Evolutionary conservation across 1,140 invertebrate genomes (phyloP), one percentile per base, ranked within the genome.

Genomic region (Zaprionus taronus): DNA sequence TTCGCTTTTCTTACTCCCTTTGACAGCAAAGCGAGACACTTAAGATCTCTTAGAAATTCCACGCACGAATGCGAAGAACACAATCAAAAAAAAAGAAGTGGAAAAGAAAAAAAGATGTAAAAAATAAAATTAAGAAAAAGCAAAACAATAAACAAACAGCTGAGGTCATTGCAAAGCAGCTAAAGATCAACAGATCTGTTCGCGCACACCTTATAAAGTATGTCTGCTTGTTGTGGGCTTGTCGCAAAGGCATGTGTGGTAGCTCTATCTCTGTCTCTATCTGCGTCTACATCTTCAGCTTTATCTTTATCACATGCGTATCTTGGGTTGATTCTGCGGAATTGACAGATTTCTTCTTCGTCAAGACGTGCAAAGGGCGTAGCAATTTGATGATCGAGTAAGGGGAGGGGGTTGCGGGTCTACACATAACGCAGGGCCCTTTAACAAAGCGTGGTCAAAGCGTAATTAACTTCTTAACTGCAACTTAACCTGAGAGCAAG

Each of bases 161-260:
- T 73, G 77, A 81, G 84, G 80, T 89, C 81, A 79, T 89, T 80
- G 70, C 72, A 11, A 17, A 22, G 44, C 22, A 56, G 1, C 24
- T 56, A 6, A 56, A 56, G 53, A 28, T 56, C 53, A 56, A 24
- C 53, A 56, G 53, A 51, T 51, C 47, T 22, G 47, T 14, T 51
- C 6, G n/a, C 5, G 6, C 12, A 15, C 51, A 53, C 51, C 24
- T 56, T 15, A 24, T 31, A n/a, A 24, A 22, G 5, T 28, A 55
- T 22, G 22, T 55, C 24, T 41, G 38, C 38, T 3, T 2, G 38
- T 41, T 41, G 38, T 41, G 38, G 14, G 41, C 41, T 44, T 44
- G 41, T 44, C 41, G n/a, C 11, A 5, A 5, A 12, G 11, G 12
- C 14, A 53, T 24, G 24, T 26, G 24, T 17, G 36, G 44, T 68